These are phyloP conservation scores for Hydrotaea diabolus DNA, from an alignment of 2,888 invertebrate species.

Conservation along the genomic window DNA sequence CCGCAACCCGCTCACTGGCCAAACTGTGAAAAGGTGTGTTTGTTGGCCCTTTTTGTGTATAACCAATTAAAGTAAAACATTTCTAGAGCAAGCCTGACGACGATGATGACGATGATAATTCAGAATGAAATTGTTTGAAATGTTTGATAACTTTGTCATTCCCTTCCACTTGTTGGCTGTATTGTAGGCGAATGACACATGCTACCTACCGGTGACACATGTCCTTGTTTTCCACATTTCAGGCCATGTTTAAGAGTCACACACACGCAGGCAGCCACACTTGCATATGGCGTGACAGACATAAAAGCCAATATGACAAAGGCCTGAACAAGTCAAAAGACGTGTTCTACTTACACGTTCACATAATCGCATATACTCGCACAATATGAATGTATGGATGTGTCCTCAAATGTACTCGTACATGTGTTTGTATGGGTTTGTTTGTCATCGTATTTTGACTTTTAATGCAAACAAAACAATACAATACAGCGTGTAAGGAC, in stretches of 20 bases:
- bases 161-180: conserved; percentile 4
- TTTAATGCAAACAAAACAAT: too few species aligned
- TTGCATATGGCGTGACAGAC: not conserved
- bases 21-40: not conserved
- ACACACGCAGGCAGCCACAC: not conserved
- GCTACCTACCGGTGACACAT: conserved; percentile 32
- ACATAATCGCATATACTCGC: not conserved
- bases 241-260: conserved; percentile 32
- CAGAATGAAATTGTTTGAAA: conserved; percentile 9
- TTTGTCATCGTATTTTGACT: too few species aligned
- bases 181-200: conserved; percentile 24
- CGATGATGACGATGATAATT: not conserved
- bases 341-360: not conserved
- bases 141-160: conserved; percentile 18
- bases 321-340: not conserved
- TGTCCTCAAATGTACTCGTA: too few species aligned
- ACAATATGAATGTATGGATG: too few species aligned
- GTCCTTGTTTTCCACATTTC: conserved; percentile 31
- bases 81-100: not conserved
- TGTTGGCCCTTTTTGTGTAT: not conserved
- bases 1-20: not conserved
- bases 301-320: not conserved
- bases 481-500: too few species aligned
- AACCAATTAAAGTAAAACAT: conserved; percentile 13
- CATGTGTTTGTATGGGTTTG: too few species aligned